These are phyloP conservation scores for Lasioglossum baleicum DNA, from an alignment of 1,140 invertebrate genomes.

Conservation along the genomic window DNA sequence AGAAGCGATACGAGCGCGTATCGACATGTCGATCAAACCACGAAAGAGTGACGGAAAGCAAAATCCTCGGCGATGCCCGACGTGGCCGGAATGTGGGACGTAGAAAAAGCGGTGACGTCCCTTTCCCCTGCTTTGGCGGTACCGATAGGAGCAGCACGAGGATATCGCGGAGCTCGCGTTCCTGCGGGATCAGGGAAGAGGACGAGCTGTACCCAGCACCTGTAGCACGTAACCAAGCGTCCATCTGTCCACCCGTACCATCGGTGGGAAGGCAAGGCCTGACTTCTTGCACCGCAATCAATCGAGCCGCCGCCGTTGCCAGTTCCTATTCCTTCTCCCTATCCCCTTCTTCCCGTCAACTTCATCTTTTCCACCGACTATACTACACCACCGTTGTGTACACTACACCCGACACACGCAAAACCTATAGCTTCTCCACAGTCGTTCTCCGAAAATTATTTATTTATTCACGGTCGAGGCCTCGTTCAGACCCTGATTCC, in stretches of 20 bases:
- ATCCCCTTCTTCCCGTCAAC: conserved; percentile 34
- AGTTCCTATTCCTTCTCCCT: conserved; percentile 38
- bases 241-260: conserved; percentile 65
- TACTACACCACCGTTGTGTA: background rate
- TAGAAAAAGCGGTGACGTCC: conserved; percentile 66
- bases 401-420: background rate
- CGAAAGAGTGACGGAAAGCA: conserved; percentile 62
- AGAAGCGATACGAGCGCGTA: conserved; percentile 24
- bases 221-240: conserved; percentile 70
- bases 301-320: conserved; percentile 68
- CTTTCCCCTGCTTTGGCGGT: conserved; percentile 41
- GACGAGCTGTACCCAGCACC: conserved; percentile 60
- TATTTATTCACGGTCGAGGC: background rate
- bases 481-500: too few relatives aligned
- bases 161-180: conserved; percentile 54
- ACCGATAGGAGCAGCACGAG: conserved; percentile 46
- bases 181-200: conserved; percentile 60
- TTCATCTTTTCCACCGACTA: conserved; percentile 38
- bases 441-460: background rate
- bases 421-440: background rate
- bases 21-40: conserved; percentile 59
- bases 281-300: conserved; percentile 71
- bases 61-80: conserved; percentile 63
- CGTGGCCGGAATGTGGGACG: conserved; percentile 70
- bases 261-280: conserved; percentile 66